Conservation (phyloP, 2,888 invertebrate genomes). For the Leucophenga montana region DNA sequence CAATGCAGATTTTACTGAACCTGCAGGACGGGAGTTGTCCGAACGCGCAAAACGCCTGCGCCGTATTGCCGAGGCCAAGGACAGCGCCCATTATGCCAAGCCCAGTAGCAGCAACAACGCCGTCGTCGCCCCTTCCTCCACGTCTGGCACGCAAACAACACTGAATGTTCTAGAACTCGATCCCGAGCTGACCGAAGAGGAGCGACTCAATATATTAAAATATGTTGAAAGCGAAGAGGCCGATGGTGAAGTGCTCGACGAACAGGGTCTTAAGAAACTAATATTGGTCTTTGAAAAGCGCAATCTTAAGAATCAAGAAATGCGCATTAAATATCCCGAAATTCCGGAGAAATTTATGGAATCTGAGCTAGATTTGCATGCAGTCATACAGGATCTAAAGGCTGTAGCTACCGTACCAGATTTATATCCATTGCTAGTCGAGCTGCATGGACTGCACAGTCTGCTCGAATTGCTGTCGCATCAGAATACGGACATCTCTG, state of each 20-base stretch:
- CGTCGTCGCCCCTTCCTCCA: slow-evolving; percentile 62
- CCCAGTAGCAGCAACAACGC: slow-evolving; percentile 37
- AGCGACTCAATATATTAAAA: slow-evolving; percentile 85
- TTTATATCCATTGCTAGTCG: slow-evolving; percentile 92
- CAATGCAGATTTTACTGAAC: slow-evolving; percentile 34
- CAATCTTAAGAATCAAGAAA: slow-evolving; percentile 94
- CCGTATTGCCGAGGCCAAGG: slow-evolving; percentile 76
- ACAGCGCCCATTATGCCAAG: slow-evolving; percentile 73
- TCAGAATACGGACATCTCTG: slow-evolving; percentile 87
- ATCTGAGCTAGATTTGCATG: slow-evolving; percentile 94
- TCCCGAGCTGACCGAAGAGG: slow-evolving; percentile 79
- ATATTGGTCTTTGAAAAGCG: slow-evolving; percentile 95
- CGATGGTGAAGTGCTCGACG: slow-evolving; percentile 91
- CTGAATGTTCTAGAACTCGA: slow-evolving; percentile 55
- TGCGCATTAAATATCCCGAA: slow-evolving; percentile 98
- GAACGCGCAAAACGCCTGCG: slow-evolving; percentile 79
- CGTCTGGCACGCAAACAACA: background rate
- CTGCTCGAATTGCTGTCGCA: slow-evolving; percentile 94
- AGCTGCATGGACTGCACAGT: slow-evolving; percentile 90
- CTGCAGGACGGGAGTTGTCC: slow-evolving; percentile 52
- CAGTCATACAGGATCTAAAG: slow-evolving; percentile 90
- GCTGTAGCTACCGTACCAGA: slow-evolving; percentile 96
- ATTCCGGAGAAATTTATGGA: slow-evolving; percentile 98
- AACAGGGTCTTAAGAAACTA: slow-evolving; percentile 88
- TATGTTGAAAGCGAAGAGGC: slow-evolving; percentile 88